Evolutionary conservation across 2,797 vertebrate genomes (phyloP), one percentile per base, ranked within the genome.

Genomic region (Melanotaenia parkinsoni): DNA sequence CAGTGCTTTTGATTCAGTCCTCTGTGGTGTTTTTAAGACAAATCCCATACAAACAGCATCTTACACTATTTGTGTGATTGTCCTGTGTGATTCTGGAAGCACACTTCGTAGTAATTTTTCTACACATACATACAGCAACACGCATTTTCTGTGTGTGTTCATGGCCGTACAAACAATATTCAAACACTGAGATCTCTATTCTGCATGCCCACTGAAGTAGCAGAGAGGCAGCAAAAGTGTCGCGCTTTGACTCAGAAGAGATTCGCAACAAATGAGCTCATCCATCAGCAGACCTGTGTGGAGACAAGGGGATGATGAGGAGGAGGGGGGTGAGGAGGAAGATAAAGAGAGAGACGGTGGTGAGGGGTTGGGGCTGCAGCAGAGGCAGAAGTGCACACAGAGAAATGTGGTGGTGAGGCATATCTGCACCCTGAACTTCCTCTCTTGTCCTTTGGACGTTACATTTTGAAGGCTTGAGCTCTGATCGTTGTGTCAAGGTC

Each of bases 221-320:
- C 78, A 87, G 69, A 74, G 63, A 74, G 79, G 73, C 80, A 84
- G 77, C 83, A 67, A 66, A 84, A 57, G 75, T 83, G 86, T 90
- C 86, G 79, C 63, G 47, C 84, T 70, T 81, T 84, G 89, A 92
- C 89, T 83, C 33, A 12, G 86, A 81, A 86, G 91, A 91, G 89
- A 93, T 93, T 93, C 93, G 90, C 85, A 84, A 88, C 89, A 91
- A 92, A 94, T 94, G 85, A 91, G 81, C 90, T 92, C 93, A 93
- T 95, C 91, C 90, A 90, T 95, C 94, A 94, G 85, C 76, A 63
- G 79, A 73, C 30, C 86, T 28, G 26, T n/a, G 72, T 45, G 64
- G 77, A 80, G 83, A 84, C 84, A 82, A 79, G 79, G 76, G 70
- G 73, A 88, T 67, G 86, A 80, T 61, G 82, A 83, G 65, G 77